Conservation (phyloP, 2,113 vertebrate species). For the Neoarius graeffei region DNA sequence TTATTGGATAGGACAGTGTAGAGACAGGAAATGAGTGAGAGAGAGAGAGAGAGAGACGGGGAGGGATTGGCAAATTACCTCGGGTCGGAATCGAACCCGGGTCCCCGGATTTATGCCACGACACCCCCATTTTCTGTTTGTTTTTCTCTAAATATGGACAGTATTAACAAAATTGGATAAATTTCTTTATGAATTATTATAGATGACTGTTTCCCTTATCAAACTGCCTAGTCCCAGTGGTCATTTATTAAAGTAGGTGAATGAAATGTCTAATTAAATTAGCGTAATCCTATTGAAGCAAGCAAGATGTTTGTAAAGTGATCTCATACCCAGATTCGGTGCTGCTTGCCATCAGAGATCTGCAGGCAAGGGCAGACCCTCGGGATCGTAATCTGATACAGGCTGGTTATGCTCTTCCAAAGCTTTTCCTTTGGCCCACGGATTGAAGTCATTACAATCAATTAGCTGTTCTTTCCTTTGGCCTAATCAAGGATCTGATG, state of each 20-base stretch:
- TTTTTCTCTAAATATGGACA: not conserved
- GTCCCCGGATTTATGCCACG: too few relatives aligned
- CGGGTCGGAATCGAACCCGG: too few relatives aligned
- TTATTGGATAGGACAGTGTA: too few relatives aligned
- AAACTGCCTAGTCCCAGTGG: not conserved
- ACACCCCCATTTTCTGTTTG: too few relatives aligned
- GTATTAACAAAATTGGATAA: not conserved
- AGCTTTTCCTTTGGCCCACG: slow-evolving; percentile 44
- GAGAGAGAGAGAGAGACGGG: too few relatives aligned
- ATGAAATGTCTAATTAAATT: slow-evolving; percentile 26
- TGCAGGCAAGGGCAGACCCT: not conserved
- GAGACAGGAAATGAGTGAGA: too few relatives aligned
- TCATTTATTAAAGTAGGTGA: slow-evolving; percentile 12
- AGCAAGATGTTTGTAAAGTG: slow-evolving; percentile 29
- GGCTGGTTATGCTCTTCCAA: slow-evolving; percentile 20
- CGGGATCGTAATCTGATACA: slow-evolving; percentile 32
- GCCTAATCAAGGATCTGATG: slow-evolving; percentile 60
- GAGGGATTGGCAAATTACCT: too few relatives aligned
- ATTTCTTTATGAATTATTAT: not conserved
- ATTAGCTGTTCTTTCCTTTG: slow-evolving; percentile 59
- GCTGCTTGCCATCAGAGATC: not conserved
- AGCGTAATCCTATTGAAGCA: slow-evolving; percentile 15
- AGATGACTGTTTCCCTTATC: not conserved
- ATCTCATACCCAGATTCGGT: not conserved
- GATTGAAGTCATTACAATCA: slow-evolving; percentile 65